A percentile compares a stretch with the other conserved stretches of the same genome.
phyloP scores from a whole-genome alignment of 2,888 invertebrate genomes.

The Drosophila acutilabella region DNA sequence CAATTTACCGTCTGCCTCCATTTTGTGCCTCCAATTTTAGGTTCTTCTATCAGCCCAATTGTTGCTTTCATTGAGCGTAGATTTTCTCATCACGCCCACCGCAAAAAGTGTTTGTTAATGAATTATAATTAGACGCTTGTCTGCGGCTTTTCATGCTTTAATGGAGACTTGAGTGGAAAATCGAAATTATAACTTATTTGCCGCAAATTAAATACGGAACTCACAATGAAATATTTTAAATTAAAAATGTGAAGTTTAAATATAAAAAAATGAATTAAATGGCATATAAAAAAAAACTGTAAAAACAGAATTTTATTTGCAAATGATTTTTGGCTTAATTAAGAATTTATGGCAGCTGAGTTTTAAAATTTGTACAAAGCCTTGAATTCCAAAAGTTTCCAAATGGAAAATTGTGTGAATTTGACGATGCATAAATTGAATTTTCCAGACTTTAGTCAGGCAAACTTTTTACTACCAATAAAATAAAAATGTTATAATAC shows the following conservation, averaged over 20 bases:
- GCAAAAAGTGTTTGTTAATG: slow-evolving; percentile 47
- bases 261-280: too few relatives aligned
- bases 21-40: slow-evolving; percentile 5
- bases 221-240: background rate
- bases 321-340: too few relatives aligned
- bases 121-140: slow-evolving; percentile 48
- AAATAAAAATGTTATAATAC: too few relatives aligned
- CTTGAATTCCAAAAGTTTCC: too few relatives aligned
- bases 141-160: slow-evolving; percentile 1
- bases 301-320: too few relatives aligned
- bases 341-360: too few relatives aligned
- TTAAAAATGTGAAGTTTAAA: background rate
- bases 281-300: too few relatives aligned
- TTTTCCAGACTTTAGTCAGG: too few relatives aligned
- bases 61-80: slow-evolving; percentile 41
- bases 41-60: slow-evolving; percentile 26
- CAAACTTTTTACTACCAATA: too few relatives aligned
- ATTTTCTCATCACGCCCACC: slow-evolving; percentile 18
- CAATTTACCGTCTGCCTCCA: slow-evolving; percentile 21
- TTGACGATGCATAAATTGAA: too few relatives aligned
- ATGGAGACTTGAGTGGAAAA: slow-evolving; percentile 4
- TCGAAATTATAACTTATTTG: slow-evolving; percentile 14
- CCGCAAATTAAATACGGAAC: background rate
- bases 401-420: too few relatives aligned
- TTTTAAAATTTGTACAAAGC: too few relatives aligned